phyloP scores from a whole-genome alignment of 2,113 vertebrate species.

The Lethenteron reissneri region DNA sequence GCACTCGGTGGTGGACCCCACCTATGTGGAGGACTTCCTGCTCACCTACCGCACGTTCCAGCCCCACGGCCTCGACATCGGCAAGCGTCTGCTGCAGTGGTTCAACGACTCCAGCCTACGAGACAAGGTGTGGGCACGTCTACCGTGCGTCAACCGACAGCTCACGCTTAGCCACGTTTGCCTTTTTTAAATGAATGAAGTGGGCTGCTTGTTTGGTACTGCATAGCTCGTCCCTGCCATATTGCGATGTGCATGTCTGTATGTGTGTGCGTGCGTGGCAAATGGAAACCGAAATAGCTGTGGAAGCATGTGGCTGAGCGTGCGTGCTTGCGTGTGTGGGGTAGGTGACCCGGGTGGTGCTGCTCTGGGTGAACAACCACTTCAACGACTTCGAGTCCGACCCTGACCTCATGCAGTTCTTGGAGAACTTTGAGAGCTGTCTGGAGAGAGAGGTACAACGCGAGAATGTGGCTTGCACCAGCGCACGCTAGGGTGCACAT shows the following conservation, averaged over 20 bases:
- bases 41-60: slow-evolving; percentile 81
- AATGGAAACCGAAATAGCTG: no score
- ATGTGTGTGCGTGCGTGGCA: background rate
- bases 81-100: slow-evolving; percentile 75
- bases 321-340: slow-evolving; percentile 1
- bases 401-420: slow-evolving; percentile 64
- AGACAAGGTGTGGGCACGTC: slow-evolving; percentile 39
- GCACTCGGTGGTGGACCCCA: slow-evolving; percentile 85
- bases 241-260: background rate
- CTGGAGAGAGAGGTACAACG: slow-evolving; percentile 47
- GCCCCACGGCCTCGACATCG: slow-evolving; percentile 61
- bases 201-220: no score
- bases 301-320: no score
- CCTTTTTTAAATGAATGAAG: no score
- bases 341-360: slow-evolving; percentile 73
- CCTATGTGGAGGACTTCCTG: slow-evolving; percentile 91
- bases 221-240: no score
- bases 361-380: slow-evolving; percentile 95
- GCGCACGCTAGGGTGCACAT: no score
- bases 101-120: slow-evolving; percentile 60
- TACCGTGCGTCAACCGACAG: no score
- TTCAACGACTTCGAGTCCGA: slow-evolving; percentile 96
- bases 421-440: slow-evolving; percentile 77
- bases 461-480: no score
- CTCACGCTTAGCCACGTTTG: no score